Conservation (phyloP, 2,113 vertebrate species). For the Macrotis lagotis region DNA sequence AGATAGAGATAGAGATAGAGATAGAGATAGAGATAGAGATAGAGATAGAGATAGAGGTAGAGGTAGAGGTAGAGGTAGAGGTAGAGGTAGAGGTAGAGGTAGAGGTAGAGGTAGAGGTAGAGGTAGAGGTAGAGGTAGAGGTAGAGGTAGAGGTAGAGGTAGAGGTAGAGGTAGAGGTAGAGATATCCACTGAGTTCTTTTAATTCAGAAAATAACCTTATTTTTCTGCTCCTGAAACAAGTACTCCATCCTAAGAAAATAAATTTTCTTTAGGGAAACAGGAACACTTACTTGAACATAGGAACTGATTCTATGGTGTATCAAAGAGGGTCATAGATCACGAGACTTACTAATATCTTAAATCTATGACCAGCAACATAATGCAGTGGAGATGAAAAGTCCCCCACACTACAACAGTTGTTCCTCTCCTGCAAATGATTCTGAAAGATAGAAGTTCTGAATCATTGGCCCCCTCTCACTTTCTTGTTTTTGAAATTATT, state of each 20-base stretch:
- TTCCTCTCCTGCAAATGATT: neutral
- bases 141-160: no score
- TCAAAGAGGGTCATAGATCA: slow-evolving; percentile 58
- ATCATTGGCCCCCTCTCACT: slow-evolving; percentile 23
- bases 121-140: no score
- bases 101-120: no score
- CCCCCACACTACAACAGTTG: neutral
- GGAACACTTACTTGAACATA: slow-evolving; percentile 53
- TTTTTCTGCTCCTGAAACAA: slow-evolving; percentile 55
- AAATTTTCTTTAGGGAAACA: slow-evolving; percentile 59
- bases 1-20: no score
- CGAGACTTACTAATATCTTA: slow-evolving; percentile 15
- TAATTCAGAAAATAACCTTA: slow-evolving; percentile 65
- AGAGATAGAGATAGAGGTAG: no score
- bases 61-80: no score
- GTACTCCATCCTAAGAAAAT: slow-evolving; percentile 56
- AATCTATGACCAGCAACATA: neutral
- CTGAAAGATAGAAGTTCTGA: neutral
- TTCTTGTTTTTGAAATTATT: slow-evolving; percentile 44
- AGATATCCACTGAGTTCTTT: slow-evolving; percentile 57
- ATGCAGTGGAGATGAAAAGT: neutral
- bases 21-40: no score
- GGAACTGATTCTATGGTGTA: slow-evolving; percentile 26
- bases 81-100: no score
- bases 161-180: no score